phyloP scores from a whole-genome alignment of 1,140 invertebrate species.

The Lordiphosa mommai region DNA sequence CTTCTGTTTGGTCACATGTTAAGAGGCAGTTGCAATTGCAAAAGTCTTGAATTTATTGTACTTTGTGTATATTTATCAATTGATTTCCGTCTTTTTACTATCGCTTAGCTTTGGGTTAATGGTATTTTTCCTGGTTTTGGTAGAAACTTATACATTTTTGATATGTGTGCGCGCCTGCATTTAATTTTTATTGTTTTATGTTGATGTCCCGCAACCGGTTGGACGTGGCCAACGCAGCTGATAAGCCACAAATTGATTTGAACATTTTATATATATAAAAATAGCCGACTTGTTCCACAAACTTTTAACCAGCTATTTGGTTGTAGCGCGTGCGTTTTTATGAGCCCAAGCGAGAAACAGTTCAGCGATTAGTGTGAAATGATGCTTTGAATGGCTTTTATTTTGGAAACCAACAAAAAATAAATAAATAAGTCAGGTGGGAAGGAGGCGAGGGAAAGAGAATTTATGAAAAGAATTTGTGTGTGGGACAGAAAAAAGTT shows the following conservation, averaged over 20 bases:
- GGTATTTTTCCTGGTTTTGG: background rate
- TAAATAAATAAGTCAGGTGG: no score
- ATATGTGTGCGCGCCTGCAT: background rate
- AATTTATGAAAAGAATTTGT: no score
- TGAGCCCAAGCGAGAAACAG: no score
- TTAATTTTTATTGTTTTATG: conserved; percentile 10
- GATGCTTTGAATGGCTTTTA: no score
- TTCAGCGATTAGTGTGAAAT: no score
- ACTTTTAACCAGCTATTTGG: background rate
- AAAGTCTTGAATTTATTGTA: no score
- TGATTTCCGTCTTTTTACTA: no score
- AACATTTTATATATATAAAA: background rate
- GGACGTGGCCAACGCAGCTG: conserved; percentile 4
- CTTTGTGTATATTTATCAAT: no score
- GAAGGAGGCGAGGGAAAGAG: no score
- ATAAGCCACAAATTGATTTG: conserved; percentile 6
- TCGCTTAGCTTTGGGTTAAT: conserved; percentile 7
- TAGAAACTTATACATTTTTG: background rate
- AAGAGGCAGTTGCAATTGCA: no score
- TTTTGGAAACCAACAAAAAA: no score
- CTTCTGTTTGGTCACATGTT: background rate
- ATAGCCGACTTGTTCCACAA: conserved; percentile 1
- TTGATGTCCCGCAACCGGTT: conserved; percentile 10
- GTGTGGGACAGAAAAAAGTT: no score
- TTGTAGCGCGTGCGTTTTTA: background rate